Conservation (phyloP, 2,797 vertebrate genomes). For the Coracias cyanogaster region DNA sequence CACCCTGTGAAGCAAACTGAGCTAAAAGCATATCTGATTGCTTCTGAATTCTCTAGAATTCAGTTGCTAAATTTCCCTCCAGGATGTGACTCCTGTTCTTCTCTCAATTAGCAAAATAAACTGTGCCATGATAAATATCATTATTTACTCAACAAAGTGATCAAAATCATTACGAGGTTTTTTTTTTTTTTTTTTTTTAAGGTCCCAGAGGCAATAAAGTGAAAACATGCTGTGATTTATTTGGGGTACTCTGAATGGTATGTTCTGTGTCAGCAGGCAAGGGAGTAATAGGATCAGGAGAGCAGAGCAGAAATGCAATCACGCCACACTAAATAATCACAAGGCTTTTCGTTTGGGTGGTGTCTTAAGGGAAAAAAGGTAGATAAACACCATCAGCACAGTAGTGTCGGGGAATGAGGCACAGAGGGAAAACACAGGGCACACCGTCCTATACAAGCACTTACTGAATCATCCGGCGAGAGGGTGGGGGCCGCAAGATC, state of each 20-base stretch:
- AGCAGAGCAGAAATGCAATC: constrained; percentile 53
- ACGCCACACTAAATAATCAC: constrained; percentile 15
- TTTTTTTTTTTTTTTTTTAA: constrained; percentile 26
- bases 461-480: constrained; percentile 32
- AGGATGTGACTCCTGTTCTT: constrained; percentile 53
- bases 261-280: constrained; percentile 55
- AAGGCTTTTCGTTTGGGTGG: background rate
- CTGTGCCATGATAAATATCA: constrained; percentile 81
- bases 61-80: background rate
- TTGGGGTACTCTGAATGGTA: constrained; percentile 75
- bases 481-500: background rate
- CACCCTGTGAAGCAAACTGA: background rate
- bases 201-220: constrained; percentile 76
- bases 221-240: constrained; percentile 82
- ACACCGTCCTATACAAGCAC: background rate
- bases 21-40: background rate
- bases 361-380: background rate
- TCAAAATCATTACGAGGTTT: constrained; percentile 69
- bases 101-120: constrained; percentile 85
- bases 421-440: background rate
- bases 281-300: constrained; percentile 27
- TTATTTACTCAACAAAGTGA: constrained; percentile 81
- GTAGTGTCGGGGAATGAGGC: background rate
- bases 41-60: background rate
- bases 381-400: background rate